These are phyloP conservation scores for Brachionus angularis DNA, from an alignment of 1,140 invertebrate species.

Conservation along the genomic window DNA sequence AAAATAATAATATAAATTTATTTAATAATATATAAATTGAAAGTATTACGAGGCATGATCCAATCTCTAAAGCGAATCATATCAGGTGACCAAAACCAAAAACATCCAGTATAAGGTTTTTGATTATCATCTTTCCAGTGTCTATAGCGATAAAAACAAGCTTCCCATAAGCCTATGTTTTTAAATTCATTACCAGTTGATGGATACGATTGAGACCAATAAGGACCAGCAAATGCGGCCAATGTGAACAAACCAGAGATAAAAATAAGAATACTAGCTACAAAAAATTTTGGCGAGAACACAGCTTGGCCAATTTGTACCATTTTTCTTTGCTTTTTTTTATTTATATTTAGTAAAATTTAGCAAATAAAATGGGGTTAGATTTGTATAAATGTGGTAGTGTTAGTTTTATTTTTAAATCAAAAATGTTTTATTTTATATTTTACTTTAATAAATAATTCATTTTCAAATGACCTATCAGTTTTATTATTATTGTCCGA, in stretches of 20 bases:
- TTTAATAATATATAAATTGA: not conserved
- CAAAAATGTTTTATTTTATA: no score
- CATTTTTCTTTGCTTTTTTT: constrained; percentile 11
- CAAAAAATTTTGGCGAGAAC: constrained; percentile 32
- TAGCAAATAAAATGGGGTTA: no score
- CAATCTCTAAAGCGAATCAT: constrained; percentile 43
- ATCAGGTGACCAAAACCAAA: constrained; percentile 40
- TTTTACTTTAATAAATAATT: no score
- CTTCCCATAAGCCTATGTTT: constrained; percentile 44
- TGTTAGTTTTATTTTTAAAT: no score
- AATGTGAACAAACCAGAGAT: constrained; percentile 22
- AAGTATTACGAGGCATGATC: constrained; percentile 42
- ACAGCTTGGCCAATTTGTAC: constrained; percentile 34
- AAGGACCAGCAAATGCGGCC: constrained; percentile 34
- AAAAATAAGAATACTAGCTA: constrained; percentile 29
- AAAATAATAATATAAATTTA: not conserved
- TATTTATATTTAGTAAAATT: no score
- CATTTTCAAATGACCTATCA: constrained; percentile 40
- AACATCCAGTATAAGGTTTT: constrained; percentile 39
- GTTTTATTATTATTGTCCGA: constrained; percentile 14
- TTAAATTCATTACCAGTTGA: constrained; percentile 39
- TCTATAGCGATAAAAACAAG: constrained; percentile 39
- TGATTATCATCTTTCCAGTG: constrained; percentile 44
- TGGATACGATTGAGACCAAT: constrained; percentile 40
- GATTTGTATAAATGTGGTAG: no score